Evolutionary conservation across 2,888 invertebrate species (phyloP).

Genomic region (Stenurella melanura): DNA sequence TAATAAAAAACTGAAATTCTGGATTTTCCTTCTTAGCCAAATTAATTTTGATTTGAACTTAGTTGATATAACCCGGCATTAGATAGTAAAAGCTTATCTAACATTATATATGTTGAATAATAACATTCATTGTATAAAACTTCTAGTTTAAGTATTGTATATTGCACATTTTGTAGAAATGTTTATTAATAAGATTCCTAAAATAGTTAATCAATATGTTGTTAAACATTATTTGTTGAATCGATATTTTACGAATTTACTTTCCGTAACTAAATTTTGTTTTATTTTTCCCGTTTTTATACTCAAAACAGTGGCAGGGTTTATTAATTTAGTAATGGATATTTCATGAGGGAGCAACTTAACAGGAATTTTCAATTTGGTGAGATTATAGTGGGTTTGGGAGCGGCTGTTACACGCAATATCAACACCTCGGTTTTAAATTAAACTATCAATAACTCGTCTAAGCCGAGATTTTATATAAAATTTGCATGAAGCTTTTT

Average conservation of each 20-base stretch:
- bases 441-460: conserved; percentile 55
- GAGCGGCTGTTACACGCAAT: conserved; percentile 59
- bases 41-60: too few species aligned
- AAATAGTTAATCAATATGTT: neutral
- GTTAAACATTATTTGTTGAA: conserved; percentile 5
- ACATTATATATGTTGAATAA: too few species aligned
- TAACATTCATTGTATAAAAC: too few species aligned
- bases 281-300: conserved; percentile 34
- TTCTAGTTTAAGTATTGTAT: neutral
- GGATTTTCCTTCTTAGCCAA: too few species aligned
- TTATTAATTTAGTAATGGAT: conserved; percentile 70
- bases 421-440: conserved; percentile 53
- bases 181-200: neutral
- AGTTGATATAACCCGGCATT: too few species aligned
- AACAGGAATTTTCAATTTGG: conserved; percentile 70
- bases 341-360: conserved; percentile 67
- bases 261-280: conserved; percentile 20
- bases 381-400: conserved; percentile 44
- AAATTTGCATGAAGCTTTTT: conserved; percentile 43
- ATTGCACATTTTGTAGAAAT: neutral
- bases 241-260: conserved; percentile 32
- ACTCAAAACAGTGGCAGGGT: conserved; percentile 43
- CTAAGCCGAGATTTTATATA: conserved; percentile 36
- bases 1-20: too few species aligned
- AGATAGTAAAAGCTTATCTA: too few species aligned